A percentile compares a stretch with the other conserved stretches of the same genome.
Evolutionary conservation across 2,888 invertebrate species (phyloP).

Genomic region (Physocephala rufipes): DNA sequence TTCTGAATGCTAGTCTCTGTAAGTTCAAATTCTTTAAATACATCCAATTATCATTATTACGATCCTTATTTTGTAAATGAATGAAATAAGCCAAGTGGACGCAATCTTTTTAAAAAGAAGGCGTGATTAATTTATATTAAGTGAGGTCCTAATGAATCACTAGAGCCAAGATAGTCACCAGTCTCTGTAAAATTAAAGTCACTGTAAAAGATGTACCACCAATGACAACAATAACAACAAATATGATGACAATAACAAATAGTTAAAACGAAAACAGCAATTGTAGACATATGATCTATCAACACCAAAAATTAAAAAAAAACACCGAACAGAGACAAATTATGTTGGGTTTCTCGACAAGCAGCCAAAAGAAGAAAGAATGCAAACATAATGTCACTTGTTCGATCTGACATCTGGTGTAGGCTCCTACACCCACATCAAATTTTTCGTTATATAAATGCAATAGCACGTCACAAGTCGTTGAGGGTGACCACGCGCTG

Average conservation of each 20-base stretch:
- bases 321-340: background rate
- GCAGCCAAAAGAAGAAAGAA: too few relatives aligned
- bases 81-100: background rate
- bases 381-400: slow-evolving; percentile 18
- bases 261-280: too few relatives aligned
- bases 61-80: background rate
- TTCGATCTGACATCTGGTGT: background rate
- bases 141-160: background rate
- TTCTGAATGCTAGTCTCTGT: too few relatives aligned
- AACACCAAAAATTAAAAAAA: background rate
- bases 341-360: too few relatives aligned
- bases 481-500: too few relatives aligned
- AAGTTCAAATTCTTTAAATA: too few relatives aligned
- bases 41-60: too few relatives aligned
- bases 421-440: background rate
- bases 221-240: background rate
- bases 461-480: too few relatives aligned
- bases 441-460: too few relatives aligned
- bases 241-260: too few relatives aligned
- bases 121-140: slow-evolving; percentile 18
- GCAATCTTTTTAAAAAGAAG: background rate
- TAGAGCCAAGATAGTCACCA: background rate
- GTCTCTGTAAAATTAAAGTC: too few relatives aligned
- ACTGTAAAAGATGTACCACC: background rate
- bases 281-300: background rate